Percentiles rank a stretch among this genome's conserved stretches.
phyloP scores from a whole-genome alignment of 35 echinoderm and acorn worm genomes.

The Heliocidaris tuberculata region DNA sequence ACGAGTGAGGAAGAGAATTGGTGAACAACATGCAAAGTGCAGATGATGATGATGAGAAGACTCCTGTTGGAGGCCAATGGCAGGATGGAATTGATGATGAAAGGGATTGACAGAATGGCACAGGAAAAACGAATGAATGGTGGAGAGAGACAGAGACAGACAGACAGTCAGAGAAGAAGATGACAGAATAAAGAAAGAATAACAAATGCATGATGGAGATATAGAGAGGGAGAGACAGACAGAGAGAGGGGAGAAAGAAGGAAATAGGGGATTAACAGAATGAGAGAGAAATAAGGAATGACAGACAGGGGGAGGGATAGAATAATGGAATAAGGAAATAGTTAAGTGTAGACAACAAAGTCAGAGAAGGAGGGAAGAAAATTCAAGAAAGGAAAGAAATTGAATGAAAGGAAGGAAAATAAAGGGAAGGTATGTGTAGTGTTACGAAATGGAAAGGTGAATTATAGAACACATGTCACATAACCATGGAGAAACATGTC shows the following conservation, averaged over 20 bases:
- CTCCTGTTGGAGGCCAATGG: conserved; percentile 56
- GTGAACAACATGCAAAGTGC: conserved; percentile 99
- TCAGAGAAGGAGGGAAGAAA: neutral
- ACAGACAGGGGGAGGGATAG: neutral
- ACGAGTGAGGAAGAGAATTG: conserved; percentile 84
- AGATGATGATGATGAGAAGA: conserved; percentile 87
- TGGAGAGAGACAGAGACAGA: neutral
- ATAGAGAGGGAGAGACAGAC: neutral
- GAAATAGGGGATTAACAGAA: neutral
- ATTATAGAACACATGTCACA: neutral
- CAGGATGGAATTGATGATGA: conserved; percentile 16
- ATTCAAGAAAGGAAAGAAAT: neutral
- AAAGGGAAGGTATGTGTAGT: neutral
- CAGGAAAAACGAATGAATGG: neutral
- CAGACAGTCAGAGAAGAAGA: neutral
- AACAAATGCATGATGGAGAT: neutral
- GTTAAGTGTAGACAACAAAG: neutral
- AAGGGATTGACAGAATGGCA: neutral
- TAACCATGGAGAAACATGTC: neutral
- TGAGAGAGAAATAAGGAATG: neutral
- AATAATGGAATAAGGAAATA: neutral
- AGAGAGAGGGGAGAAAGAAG: neutral
- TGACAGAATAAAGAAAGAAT: neutral
- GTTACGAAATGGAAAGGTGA: neutral
- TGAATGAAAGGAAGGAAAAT: neutral